Base-by-base conservation (phyloP, 2,888 invertebrate genomes). In the Lepidocyrtoides sp. region DNA sequence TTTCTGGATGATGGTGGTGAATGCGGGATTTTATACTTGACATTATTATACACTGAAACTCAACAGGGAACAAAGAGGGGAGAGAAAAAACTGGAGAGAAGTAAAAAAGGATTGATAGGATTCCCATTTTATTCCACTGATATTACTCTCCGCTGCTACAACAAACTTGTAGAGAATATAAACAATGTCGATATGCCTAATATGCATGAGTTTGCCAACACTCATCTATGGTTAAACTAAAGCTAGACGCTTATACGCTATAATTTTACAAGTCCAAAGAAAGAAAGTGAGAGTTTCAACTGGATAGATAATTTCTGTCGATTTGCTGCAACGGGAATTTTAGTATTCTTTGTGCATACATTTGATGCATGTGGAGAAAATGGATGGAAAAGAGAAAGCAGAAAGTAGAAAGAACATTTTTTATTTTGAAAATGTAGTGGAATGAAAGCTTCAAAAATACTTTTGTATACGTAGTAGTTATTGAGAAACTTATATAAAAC, bases 321-420 rank as follows among this genome's bases (percentile, higher is more conserved):
- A 81, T 57, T 17, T 89, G 81, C 89, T 89, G 82, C 89, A 69
- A 63, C 51, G 72, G 72, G n/a, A n/a, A 89, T 72, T 82, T 82
- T 89, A 82, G 89, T 89, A 89, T 89, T 89, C 89, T 29, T 32
- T 57, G 26, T 81, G 89, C 89, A 89, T 82, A 89, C 82, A 79
- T 77, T 86, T 87, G 87, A 87, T 87, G 87, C 79, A 87, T 89
- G 72, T 54, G 32, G 81, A 66, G 87, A 81, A 88, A 88, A 88
- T 81, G 54, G 87, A 81, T 77, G 60, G 32, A 26, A 66, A 14
- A 2, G 29, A 54, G 69, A 14, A 54, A 41, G n/a, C n/a, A n/a
- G n/a, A n/a, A 60, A 82, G 84, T 32, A 26, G 36, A 60, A 17
- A 60, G 57, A 83, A 23, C 5, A 82, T 63, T 82, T 82, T 54